These are phyloP conservation scores for Caerostris extrusa DNA, from an alignment of 1,140 invertebrate species.

Conservation along the genomic window DNA sequence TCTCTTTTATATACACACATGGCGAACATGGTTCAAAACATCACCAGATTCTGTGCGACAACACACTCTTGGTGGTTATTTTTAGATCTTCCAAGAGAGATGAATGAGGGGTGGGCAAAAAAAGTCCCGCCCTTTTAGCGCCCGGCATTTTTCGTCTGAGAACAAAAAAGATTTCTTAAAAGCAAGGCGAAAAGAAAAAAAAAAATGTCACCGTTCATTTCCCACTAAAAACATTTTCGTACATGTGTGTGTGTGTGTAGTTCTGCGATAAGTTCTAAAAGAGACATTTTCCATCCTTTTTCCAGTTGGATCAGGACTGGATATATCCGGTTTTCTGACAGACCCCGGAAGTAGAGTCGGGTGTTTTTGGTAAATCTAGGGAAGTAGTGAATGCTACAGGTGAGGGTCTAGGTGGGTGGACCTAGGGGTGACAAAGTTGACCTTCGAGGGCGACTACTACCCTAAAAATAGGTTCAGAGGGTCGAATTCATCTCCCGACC, in stretches of 20 bases:
- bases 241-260: neutral
- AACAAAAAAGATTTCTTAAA: neutral
- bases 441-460: conserved; percentile 46
- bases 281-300: neutral
- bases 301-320: neutral
- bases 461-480: neutral
- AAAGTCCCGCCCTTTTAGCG: neutral
- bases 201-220: conserved; percentile 20
- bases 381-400: conserved; percentile 2
- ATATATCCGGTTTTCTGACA: conserved; percentile 66
- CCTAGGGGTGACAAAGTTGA: conserved; percentile 60
- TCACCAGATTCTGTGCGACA: neutral
- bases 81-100: conserved; percentile 53
- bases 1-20: conserved; percentile 36
- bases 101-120: neutral
- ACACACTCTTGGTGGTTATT: conserved; percentile 44
- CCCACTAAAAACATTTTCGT: conserved; percentile 24
- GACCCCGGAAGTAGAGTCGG: conserved; percentile 63
- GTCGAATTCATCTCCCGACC: neutral
- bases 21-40: neutral
- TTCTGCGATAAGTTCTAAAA: neutral
- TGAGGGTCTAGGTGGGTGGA: conserved; percentile 42
- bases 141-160: neutral
- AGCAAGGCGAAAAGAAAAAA: neutral
- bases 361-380: neutral